Evolutionary conservation across 35 echinoderm and acorn worm species (phyloP).

Genomic region (Ophiothrix spiculata): DNA sequence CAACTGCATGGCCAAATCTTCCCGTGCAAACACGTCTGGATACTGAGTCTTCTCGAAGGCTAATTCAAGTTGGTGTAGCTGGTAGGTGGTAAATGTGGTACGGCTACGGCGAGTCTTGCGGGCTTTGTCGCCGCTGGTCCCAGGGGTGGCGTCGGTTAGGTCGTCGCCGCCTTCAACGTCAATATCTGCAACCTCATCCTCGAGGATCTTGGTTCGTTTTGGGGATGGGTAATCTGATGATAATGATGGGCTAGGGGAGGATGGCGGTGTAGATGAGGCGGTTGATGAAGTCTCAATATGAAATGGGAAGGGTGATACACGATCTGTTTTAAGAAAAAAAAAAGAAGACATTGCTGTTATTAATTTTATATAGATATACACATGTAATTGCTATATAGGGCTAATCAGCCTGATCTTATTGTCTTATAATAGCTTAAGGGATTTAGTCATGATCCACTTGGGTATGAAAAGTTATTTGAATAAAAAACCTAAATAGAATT

Average conservation of each 20-base stretch:
- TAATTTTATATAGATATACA: too few species aligned
- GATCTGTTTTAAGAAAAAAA: too few species aligned
- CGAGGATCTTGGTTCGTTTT: neutral
- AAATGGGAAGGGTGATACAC: too few species aligned
- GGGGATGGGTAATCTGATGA: neutral
- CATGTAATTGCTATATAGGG: too few species aligned
- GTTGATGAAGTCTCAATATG: neutral
- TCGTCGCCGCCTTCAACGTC: neutral
- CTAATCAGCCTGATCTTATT: too few species aligned
- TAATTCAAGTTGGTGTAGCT: constrained; percentile 87
- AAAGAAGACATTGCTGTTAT: too few species aligned
- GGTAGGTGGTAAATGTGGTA: constrained; percentile 93
- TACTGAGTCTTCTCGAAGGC: constrained; percentile 96
- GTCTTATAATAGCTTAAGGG: too few species aligned
- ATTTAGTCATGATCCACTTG: too few species aligned
- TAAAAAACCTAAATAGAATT: too few species aligned
- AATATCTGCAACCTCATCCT: neutral
- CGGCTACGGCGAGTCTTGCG: constrained; percentile 70
- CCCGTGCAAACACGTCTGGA: constrained; percentile 84
- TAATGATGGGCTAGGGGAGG: neutral
- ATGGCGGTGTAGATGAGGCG: neutral
- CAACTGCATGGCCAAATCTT: constrained; percentile 76
- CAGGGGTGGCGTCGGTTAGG: neutral
- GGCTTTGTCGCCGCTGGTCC: neutral
- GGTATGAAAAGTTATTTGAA: too few species aligned